Base-by-base conservation (phyloP, 2,797 vertebrate genomes). In the Triplophysa yarkandensis region DNA sequence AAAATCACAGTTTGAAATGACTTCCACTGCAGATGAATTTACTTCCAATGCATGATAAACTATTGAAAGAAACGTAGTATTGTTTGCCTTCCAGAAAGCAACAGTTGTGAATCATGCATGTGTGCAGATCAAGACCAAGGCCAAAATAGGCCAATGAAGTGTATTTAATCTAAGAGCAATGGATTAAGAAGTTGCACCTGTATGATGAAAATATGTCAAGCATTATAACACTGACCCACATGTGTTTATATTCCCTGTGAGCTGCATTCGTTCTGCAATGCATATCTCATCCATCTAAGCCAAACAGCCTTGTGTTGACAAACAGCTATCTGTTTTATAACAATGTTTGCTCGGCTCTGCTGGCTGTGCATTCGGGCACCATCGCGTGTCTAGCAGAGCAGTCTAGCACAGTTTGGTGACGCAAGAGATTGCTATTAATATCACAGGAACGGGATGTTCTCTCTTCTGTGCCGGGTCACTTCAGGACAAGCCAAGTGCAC, bases 381-480 rank as follows among this genome's bases (percentile, higher is more conserved):
- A 82, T 92, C 87, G 90, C 90, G 92, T 93, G 93, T 91, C 86
- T 86, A 85, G 85, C 83, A 79, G 80, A 83, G 85, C 81, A 83
- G 81, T 85, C 87, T 81, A 84, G 88, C 89, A 87, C 88, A 86
- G 83, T 89, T 87, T 79, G 85, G 86, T 91, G 92, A 93, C 92
- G 92, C 91, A 92, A 86, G 81, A 86, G n/a, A 80, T 83, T 79
- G 88, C 92, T 93, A 93, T 92, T 92, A 92, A 93, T 94, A 93
- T 84, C 89, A 32, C 89, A 83, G 83, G 89, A 89, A 91, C 90
- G 89, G 90, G 90, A 91, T 92, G 92, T 93, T 90, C 92, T 87
- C 83, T 73, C 84, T 86, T 84, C 84, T 41, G 85, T 86, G 77
- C 81, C n/a, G 84, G 90, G 90, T 93, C 91, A 92, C 80, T 80